Base-by-base conservation (phyloP, 2,797 vertebrate species). In the Falco cherrug region DNA sequence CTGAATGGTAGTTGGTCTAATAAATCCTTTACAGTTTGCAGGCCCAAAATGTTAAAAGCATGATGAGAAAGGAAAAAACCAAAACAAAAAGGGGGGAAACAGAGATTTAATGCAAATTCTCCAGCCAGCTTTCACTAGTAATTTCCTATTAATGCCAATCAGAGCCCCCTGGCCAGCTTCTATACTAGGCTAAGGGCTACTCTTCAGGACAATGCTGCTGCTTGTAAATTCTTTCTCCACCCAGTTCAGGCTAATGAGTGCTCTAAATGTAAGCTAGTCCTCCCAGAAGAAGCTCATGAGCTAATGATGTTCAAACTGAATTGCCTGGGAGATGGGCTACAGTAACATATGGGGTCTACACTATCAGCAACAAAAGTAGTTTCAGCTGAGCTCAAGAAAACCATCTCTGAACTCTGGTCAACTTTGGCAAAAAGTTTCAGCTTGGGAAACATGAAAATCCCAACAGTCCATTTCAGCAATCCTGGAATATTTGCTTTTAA, bases 271-370 rank as follows among this genome's bases (percentile, higher is more conserved):
- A 18, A 80, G 54, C 15, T 43, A 59, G 33, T 35, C 24, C 25
- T 70, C 37, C 9, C n/a, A 73, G 35, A 83, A 41, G 69, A 5
- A 74, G 41, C n/a, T 59, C 33, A 75, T 53, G 63, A 53, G 33
- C 31, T 87, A 37, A 39, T n/a, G 48, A 48, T 35, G 39, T 43
- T 85, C 48, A 43, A 29, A 24, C 31, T 24, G 54, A 69, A 50
- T 22, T 4, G 3, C 9, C 20, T 35, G 26, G 28, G 16, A 9
- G 8, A 39, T 14, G 50, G 16, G 21, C 47, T 75, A 41, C 0
- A 0, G 51, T 25, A 39, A 47, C 15, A 41, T 5, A 48, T 0
- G 1, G 5, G 11, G 31, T 33, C 61, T 59, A 81, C 28, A 59
- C 19, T 81, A 59, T 16, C 3, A 3, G 61, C 73, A 81, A 39